phyloP scores from a whole-genome alignment of 2,888 invertebrate species.

The Punctoribates punctum region DNA sequence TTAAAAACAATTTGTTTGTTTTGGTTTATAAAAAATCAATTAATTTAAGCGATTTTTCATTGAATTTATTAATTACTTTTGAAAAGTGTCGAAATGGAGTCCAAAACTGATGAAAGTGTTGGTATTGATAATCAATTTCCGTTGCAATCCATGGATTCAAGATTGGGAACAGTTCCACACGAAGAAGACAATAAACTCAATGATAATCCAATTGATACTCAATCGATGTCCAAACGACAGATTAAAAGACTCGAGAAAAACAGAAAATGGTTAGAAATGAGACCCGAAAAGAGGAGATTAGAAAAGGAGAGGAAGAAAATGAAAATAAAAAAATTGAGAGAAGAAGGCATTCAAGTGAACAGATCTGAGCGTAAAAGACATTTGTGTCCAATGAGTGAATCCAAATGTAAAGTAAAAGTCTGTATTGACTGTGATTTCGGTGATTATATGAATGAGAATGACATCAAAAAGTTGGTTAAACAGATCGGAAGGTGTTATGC shows the following conservation, averaged over 20 bases:
- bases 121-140: no score
- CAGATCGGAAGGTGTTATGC: slow-evolving; percentile 88
- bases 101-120: no score
- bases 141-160: no score
- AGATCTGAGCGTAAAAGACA: slow-evolving; percentile 72
- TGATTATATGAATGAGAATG: slow-evolving; percentile 77
- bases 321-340: slow-evolving; percentile 66
- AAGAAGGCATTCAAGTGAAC: slow-evolving; percentile 59
- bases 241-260: slow-evolving; percentile 66
- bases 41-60: no score
- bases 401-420: slow-evolving; percentile 66
- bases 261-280: slow-evolving; percentile 68
- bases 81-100: no score
- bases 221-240: slow-evolving; percentile 60
- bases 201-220: no score
- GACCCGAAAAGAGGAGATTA: slow-evolving; percentile 64
- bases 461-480: slow-evolving; percentile 80
- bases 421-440: slow-evolving; percentile 89
- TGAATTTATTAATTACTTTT: no score
- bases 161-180: no score
- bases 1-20: no score
- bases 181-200: no score
- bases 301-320: slow-evolving; percentile 70
- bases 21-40: no score
- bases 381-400: slow-evolving; percentile 65